Evolutionary conservation across 1,140 invertebrate genomes (phyloP).

Genomic region (Drosophila arawakana): DNA sequence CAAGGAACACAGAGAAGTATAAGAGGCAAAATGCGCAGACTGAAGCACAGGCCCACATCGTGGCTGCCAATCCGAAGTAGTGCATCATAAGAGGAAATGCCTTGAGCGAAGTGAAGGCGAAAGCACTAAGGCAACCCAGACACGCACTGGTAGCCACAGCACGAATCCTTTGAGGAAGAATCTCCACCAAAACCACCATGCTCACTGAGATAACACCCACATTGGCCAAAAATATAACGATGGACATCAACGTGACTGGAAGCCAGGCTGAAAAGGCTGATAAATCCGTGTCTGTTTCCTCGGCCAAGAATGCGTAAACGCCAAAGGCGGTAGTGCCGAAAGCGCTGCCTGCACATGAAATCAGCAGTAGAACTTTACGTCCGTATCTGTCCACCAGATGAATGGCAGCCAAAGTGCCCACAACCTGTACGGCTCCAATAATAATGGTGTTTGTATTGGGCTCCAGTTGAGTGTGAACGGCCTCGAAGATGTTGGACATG

Average conservation of each 20-base stretch:
- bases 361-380: slow-evolving; percentile 63
- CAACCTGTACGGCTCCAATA: slow-evolving; percentile 85
- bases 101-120: slow-evolving; percentile 69
- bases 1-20: slow-evolving; percentile 65
- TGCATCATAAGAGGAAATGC: slow-evolving; percentile 72
- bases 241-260: slow-evolving; percentile 64
- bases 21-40: slow-evolving; percentile 62
- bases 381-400: slow-evolving; percentile 75
- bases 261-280: slow-evolving; percentile 63
- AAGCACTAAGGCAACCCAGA: slow-evolving; percentile 61
- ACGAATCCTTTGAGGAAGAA: slow-evolving; percentile 68
- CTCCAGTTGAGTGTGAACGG: slow-evolving; percentile 86
- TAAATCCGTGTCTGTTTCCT: slow-evolving; percentile 58
- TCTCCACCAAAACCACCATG: slow-evolving; percentile 76
- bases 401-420: slow-evolving; percentile 83
- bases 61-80: slow-evolving; percentile 66
- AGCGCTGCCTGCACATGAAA: slow-evolving; percentile 61
- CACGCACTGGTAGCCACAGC: slow-evolving; percentile 67
- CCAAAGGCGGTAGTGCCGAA: slow-evolving; percentile 62
- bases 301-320: slow-evolving; percentile 67
- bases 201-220: slow-evolving; percentile 71
- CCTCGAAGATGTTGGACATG: slow-evolving; percentile 87
- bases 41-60: slow-evolving; percentile 71
- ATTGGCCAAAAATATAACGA: slow-evolving; percentile 73
- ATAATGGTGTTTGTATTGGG: slow-evolving; percentile 86